Base-by-base conservation (phyloP, 2,888 invertebrate genomes). In the Cremastinae sp. region DNA sequence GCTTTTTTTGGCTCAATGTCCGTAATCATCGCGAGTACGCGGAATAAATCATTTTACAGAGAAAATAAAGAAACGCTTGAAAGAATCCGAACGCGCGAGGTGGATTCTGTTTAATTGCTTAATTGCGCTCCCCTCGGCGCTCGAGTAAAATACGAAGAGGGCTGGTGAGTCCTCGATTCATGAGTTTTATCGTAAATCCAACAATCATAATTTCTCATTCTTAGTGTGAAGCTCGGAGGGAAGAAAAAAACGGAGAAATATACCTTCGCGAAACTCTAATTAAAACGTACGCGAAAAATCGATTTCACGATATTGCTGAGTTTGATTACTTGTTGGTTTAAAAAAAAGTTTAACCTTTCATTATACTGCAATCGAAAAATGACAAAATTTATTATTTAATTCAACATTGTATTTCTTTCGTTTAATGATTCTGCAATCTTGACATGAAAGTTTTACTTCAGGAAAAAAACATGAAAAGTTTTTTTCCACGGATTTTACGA, bases 61-160 rank as follows among this genome's bases (percentile, higher is more conserved):
- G 1, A 8, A 28, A 35, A n/a, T 0, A 9, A 43, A 9, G 8
- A 22, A 58, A 58, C 47, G 20, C 28, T 58, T 39, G 78, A 78
- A 81, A 77, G 69, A 79, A 79, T 83, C 85, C 45, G 85, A 87
- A 83, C 79, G 80, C 78, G 22, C 9, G 81, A 80, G 84, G 86
- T 81, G 81, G 84, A 85, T 87, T 62, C 87, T 87, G 86, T 87
- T 88, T 88, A 88, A 88, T 88, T 88, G 91, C 90, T 90, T 89
- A 91, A 91, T 91, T 91, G 91, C 91, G 90, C 72, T 74, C 83
- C 83, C 74, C 72, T 65, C 81, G 82, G 83, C 76, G 51, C 56
- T 39, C 79, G 81, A 80, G 49, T 47, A 64, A 70, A 62, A 45
- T 69, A 68, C 56, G 47, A 47, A 45, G 59, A 56, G 71, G 45